These are phyloP conservation scores for Lophochroa leadbeateri DNA, from an alignment of 2,113 vertebrate genomes.

Conservation along the genomic window DNA sequence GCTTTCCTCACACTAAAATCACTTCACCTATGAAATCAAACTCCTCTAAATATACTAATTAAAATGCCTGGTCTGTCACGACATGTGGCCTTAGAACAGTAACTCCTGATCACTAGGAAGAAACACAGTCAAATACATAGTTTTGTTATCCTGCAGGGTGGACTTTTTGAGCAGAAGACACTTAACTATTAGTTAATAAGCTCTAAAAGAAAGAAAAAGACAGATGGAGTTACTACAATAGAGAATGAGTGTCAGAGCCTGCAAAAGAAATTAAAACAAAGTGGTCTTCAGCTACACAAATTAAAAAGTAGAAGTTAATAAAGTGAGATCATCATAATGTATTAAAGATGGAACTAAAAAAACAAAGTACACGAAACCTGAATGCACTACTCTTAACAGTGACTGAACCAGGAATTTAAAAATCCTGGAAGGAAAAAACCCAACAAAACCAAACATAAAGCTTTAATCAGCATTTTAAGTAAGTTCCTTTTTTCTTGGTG, in stretches of 20 bases:
- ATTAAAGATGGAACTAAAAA: neutral
- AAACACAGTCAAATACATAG: neutral
- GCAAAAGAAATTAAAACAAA: constrained; percentile 6
- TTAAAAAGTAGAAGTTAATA: neutral
- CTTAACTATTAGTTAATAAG: neutral
- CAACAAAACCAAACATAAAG: neutral
- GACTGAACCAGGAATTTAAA: neutral
- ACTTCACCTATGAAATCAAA: neutral
- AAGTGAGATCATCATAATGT: neutral
- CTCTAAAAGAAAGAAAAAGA: neutral
- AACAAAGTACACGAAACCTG: neutral
- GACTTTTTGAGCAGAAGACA: neutral
- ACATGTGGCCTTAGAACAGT: neutral
- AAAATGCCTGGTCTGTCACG: neutral
- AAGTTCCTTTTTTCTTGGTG: neutral
- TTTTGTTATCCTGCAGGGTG: neutral
- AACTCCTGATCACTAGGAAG: neutral
- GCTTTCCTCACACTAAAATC: neutral
- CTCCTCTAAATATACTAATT: neutral
- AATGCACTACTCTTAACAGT: neutral
- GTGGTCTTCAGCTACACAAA: neutral
- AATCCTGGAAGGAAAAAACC: neutral
- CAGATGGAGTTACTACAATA: neutral
- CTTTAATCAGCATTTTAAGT: neutral
- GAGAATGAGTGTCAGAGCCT: neutral